Conservation (phyloP, 2,888 invertebrate genomes). For the Microplitis manilae region DNA sequence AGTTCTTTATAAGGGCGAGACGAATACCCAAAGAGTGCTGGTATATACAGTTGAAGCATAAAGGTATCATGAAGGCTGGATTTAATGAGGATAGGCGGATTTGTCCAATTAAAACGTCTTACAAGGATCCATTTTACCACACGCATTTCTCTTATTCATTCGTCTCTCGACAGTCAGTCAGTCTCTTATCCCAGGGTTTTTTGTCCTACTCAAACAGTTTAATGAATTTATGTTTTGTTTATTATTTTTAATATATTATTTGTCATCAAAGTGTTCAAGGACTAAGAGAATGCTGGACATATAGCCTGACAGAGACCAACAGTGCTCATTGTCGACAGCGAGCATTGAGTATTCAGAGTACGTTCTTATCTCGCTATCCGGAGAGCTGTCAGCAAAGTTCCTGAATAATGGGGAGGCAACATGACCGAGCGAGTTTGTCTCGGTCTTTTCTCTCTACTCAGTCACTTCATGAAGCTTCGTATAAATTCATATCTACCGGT, state of each 20-base stretch:
- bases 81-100: conserved; percentile 73
- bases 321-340: conserved; percentile 61
- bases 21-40: conserved; percentile 35
- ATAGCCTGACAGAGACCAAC: conserved; percentile 50
- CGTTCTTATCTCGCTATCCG: conserved; percentile 71
- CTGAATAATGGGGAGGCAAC: conserved; percentile 65
- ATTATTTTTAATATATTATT: conserved; percentile 5
- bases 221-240: background rate
- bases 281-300: conserved; percentile 34
- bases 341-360: conserved; percentile 69
- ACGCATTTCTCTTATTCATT: conserved; percentile 55
- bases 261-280: background rate
- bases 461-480: conserved; percentile 25
- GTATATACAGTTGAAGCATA: conserved; percentile 22
- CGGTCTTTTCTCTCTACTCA: conserved; percentile 35
- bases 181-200: conserved; percentile 20
- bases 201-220: background rate
- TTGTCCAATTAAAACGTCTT: conserved; percentile 73
- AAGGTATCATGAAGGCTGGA: conserved; percentile 55
- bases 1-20: conserved; percentile 55
- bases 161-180: conserved; percentile 53
- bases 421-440: background rate
- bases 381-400: conserved; percentile 72
- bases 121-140: conserved; percentile 68
- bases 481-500: conserved; percentile 61